phyloP scores from a whole-genome alignment of 2,888 invertebrate species.

The Pemphredon lugubris region DNA sequence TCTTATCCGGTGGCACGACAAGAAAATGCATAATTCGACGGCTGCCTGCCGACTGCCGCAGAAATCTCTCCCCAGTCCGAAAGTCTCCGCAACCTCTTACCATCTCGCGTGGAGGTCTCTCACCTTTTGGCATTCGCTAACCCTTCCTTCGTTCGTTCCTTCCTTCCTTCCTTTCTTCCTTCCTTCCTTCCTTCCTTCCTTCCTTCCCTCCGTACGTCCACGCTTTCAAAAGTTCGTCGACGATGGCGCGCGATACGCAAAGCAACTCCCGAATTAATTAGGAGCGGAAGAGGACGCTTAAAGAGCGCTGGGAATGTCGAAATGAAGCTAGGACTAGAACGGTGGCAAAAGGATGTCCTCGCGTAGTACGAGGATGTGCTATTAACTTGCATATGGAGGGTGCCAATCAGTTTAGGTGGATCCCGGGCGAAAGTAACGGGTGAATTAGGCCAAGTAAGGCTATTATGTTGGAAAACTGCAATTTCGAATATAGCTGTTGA shows the following conservation, averaged over 20 bases:
- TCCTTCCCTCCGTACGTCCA: too few species aligned
- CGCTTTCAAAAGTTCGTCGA: too few species aligned
- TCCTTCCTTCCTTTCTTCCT: conserved; percentile 17
- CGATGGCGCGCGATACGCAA: conserved; percentile 61
- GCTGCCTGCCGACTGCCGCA: conserved; percentile 30
- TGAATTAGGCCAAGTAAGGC: too few species aligned
- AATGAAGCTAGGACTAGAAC: background rate
- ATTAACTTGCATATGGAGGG: too few species aligned
- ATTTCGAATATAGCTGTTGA: too few species aligned
- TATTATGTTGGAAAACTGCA: too few species aligned
- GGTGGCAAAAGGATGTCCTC: background rate
- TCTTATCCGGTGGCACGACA: conserved; percentile 78
- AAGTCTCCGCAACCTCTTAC: conserved; percentile 18
- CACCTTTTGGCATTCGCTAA: background rate
- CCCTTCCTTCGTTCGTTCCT: conserved; percentile 15
- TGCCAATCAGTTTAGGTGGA: too few species aligned
- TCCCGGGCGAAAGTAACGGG: too few species aligned
- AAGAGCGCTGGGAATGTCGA: background rate
- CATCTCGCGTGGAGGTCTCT: background rate
- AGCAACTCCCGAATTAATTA: conserved; percentile 74
- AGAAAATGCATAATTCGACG: conserved; percentile 79
- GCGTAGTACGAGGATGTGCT: background rate
- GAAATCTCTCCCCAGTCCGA: conserved; percentile 28
- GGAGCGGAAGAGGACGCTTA: conserved; percentile 49
- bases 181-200: conserved; percentile 19